Evolutionary conservation across 2,888 invertebrate genomes (phyloP), one percentile per base, ranked within the genome.

Genomic region (Agonopterix heracliana): DNA sequence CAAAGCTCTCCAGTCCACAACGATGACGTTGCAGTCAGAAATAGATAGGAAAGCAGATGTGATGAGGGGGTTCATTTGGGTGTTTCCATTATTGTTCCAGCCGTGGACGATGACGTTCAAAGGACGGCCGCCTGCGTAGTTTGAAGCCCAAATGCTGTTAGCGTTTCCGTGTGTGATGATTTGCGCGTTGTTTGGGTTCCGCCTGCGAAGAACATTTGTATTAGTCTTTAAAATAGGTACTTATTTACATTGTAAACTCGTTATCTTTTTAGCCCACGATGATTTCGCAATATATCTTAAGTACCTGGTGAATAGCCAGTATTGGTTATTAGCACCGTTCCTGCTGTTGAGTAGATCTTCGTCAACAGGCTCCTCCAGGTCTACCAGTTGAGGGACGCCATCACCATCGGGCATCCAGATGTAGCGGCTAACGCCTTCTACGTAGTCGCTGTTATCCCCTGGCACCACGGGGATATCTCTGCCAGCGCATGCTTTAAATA

Each of bases 371-470:
- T 66, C 72, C 0, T 72, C 54, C 1, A 86, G 61, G 54, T 88
- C 86, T 7, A 84, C 82, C 1, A 88, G 64, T 0, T 67, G 62
- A 0, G 79, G 77, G 0, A 58, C 60, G 2, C 78, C 82, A 1
- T 80, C 66, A 11, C 76, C 74, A 61, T 87, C 78, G 1, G 81
- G 76, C 75, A 87, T 84, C 84, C 84, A 87, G 48, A 87, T 69
- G 59, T 81, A 88, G 0, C 78, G 78, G 59, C 82, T 84, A 46
- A 70, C 67, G 0, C 86, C 86, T 54, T 85, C 84, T 2, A 81
- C 78, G 62, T 86, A 87, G 59, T 81, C 71, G 52, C 80, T 82
- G 52, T 86, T 86, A 53, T 85, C 81, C 14, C 80, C 79, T n/a
- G 85, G 85, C n/a, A 74, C 48, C 5, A 58, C 14, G n/a, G 77